Percentiles rank a stretch among this genome's conserved stretches.
These are phyloP conservation scores for Ceriagrion tenellum DNA, from an alignment of 2,888 invertebrate genomes.

Conservation along the genomic window DNA sequence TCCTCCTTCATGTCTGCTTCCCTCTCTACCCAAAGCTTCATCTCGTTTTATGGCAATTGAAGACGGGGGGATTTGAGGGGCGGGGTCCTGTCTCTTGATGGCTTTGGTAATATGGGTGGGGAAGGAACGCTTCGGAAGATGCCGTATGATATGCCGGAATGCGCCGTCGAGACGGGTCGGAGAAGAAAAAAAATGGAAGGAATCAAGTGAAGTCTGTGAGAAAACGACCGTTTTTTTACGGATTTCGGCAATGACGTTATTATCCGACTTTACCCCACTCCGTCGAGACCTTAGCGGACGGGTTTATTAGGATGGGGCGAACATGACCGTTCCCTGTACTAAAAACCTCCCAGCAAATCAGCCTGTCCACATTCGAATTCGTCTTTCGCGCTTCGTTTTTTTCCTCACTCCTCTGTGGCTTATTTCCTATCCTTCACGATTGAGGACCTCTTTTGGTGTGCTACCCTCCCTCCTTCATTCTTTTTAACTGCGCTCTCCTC, in stretches of 20 bases:
- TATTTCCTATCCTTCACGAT: neutral
- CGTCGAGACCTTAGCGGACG: neutral
- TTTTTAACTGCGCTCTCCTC: neutral
- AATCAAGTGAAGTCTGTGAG: neutral
- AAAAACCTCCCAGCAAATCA: neutral
- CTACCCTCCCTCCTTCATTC: neutral
- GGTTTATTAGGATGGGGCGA: neutral
- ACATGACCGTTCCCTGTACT: neutral
- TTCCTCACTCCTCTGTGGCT: neutral
- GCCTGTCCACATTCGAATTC: neutral
- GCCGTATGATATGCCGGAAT: neutral
- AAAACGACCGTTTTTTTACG: neutral
- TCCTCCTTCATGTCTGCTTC: neutral
- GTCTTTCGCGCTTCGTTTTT: neutral
- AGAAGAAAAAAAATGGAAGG: neutral
- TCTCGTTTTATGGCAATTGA: slow-evolving; percentile 32
- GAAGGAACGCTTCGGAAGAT: neutral
- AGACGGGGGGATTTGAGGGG: neutral
- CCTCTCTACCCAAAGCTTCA: neutral
- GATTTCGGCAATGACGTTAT: slow-evolving; percentile 5
- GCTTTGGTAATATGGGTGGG: neutral
- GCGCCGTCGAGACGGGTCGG: neutral
- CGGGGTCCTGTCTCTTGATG: neutral
- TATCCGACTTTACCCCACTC: neutral
- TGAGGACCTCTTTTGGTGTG: neutral